phyloP scores from a whole-genome alignment of 2,113 vertebrate genomes.

The Hemiprocne comata region DNA sequence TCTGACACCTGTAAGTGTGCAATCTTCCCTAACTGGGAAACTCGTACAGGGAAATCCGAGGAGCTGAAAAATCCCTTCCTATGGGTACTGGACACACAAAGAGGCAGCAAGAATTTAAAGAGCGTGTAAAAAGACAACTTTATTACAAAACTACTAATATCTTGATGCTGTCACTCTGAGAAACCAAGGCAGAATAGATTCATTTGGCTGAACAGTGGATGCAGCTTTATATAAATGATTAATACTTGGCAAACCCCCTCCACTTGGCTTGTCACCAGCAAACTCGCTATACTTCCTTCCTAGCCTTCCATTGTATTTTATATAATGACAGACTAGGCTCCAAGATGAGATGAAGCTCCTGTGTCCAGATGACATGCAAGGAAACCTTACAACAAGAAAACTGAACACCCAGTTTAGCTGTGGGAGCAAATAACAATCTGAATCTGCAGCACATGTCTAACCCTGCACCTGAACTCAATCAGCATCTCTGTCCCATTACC shows the following conservation, averaged over 20 bases:
- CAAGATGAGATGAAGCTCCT: constrained; percentile 26
- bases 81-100: background rate
- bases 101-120: background rate
- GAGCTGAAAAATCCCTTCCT: background rate
- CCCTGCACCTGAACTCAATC: background rate
- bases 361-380: background rate
- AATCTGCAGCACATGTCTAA: background rate
- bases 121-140: background rate
- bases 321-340: background rate
- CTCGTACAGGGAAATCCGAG: background rate
- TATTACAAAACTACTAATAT: background rate
- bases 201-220: constrained; percentile 52
- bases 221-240: constrained; percentile 59
- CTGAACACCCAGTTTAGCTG: background rate
- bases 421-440: background rate
- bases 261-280: constrained; percentile 48
- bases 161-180: constrained; percentile 48
- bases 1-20: background rate
- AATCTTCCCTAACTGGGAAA: background rate
- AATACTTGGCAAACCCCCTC: constrained; percentile 57
- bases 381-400: background rate
- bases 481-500: background rate
- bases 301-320: constrained; percentile 46
- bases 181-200: constrained; percentile 58
- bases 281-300: constrained; percentile 58